Evolutionary conservation across 1,140 invertebrate species (phyloP), one percentile per base, ranked within the genome.

Genomic region (Zaprionus capensis): DNA sequence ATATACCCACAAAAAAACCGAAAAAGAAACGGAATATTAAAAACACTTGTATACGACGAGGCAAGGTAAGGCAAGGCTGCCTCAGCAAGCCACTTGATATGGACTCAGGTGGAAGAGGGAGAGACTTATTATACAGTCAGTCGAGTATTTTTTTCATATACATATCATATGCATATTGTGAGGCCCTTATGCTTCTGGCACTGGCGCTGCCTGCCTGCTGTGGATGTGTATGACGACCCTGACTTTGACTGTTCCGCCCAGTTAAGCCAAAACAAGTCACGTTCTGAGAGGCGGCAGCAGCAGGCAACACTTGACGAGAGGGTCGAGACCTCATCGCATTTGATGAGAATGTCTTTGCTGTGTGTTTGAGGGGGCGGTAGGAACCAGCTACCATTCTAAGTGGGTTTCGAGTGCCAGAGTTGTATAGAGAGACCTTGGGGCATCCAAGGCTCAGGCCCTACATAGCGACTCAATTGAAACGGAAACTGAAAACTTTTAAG

Each of bases 241-340:
- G 84, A 88, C 84, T 90, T 88, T 88, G 84, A 90, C 82, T 82
- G 66, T 76, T 49, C 55, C 44, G 26, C 58, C 55, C 36, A 61
- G 34, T 38, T 34, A 62, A 63, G 28, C 57, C 57, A 46, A 71
- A 70, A 73, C 78, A 78, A 88, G 85, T 90, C 85, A 90, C 85
- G 85, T 88, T 79, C 61, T 66, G 68, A 70, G 68, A 46, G 70
- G 12, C 31, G 7, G 28, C 15, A 44, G 41, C n/a, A 46, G 41
- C 41, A 46, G 41, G 46, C 46, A 38, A 49, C 59, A 74, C 75
- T 73, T 58, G 58, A 70, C 38, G 56, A 69, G 56, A 61, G 64
- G 61, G 78, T 34, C 64, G 38, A 63, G 57, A 72, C 36, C 38
- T 20, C 55, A 76, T 65, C 56, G 61, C 70, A 75, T 75, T 80